Conservation (phyloP, 2,888 invertebrate species). For the Stenodera caucasica region DNA sequence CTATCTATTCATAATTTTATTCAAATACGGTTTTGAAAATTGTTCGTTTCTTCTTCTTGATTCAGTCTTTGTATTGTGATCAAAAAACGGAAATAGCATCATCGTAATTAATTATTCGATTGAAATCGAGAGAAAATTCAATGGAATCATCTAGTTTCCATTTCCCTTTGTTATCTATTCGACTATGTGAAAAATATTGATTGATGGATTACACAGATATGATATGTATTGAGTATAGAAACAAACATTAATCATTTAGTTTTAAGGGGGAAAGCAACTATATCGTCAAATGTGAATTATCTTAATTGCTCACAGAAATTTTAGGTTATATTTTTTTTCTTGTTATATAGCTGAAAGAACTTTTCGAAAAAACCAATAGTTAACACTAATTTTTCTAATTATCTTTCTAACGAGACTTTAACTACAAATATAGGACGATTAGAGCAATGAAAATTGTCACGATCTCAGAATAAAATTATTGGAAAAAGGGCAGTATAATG, state of each 20-base stretch:
- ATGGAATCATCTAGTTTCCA: constrained; percentile 9
- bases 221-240: constrained; percentile 1
- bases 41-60: neutral
- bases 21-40: neutral
- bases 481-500: no score
- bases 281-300: neutral
- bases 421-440: no score
- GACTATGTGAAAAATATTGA: constrained; percentile 7
- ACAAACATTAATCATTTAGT: neutral
- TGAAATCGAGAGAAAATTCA: constrained; percentile 1
- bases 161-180: constrained; percentile 8
- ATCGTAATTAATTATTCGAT: constrained; percentile 6
- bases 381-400: neutral
- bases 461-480: no score
- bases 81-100: neutral
- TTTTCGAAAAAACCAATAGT: neutral
- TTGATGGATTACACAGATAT: constrained; percentile 17
- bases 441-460: no score
- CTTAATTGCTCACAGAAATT: neutral
- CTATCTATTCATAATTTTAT: neutral
- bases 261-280: neutral
- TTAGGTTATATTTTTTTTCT: no score
- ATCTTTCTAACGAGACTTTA: neutral
- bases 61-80: neutral
- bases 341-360: neutral